Evolutionary conservation across 2,888 invertebrate genomes (phyloP), one percentile per base, ranked within the genome.

Genomic region (Ditula angustiorana): DNA sequence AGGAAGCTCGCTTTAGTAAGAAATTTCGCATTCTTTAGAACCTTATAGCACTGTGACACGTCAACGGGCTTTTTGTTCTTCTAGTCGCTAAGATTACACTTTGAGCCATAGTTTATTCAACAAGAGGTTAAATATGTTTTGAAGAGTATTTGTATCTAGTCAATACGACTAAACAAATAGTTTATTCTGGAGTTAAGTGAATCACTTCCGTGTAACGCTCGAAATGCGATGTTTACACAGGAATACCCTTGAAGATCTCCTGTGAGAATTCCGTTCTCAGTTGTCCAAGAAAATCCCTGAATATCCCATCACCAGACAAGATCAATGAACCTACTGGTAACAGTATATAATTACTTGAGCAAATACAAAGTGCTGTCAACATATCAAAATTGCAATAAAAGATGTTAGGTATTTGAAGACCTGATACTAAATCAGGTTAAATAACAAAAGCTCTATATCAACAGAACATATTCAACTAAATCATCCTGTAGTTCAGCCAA

Each of bases 401-500:
- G 21, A 44, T 21, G 13, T 19, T 11, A 7, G 3, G 21, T 2
- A 24, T n/a, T 19, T 24, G 10, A 4, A 16, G 24, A 26, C 26
- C 19, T 10, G 33, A 59, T 23, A 59, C 28, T 21, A 41, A 50
- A 28, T 28, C 37, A 35, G 23, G 10, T n/a, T 41, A 19, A 5
- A 30, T 16, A 13, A 41, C 19, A 23, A 44, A 46, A 30, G 19
- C 35, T 21, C 35, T 26, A 37, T 24, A 46, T 24, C 21, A 26
- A 41, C 59, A 11, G 16, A 23, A 44, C 59, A 62, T 44, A 23
- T 49, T 56, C 59, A 61, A 66, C 46, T 35, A 69, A 58, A 68
- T 47, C 61, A 69, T 44, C 70, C 75, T 72, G 71, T 78, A 78
- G 64, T 70, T 72, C 72, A 67, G 70, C 67, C 63, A 66, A 64